Evolutionary conservation across 2,797 vertebrate genomes (phyloP), one percentile per base, ranked within the genome.

Genomic region (Phyllotis vaccarum): DNA sequence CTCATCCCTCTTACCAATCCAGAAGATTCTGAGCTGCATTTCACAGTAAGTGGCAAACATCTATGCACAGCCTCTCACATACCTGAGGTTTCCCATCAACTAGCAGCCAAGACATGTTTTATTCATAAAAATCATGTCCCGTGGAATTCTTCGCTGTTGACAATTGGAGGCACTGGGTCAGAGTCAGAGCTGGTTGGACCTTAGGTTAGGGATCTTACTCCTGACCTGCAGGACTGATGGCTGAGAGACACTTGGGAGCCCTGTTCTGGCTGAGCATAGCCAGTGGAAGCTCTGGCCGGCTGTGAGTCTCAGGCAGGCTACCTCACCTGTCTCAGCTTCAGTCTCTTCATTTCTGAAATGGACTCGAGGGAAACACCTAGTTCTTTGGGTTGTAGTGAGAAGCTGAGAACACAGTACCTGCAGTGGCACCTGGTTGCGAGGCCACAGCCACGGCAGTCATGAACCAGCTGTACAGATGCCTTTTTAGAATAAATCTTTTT

Each of bases 341-440:
- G 40, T 89, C 62, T 94, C 92, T 60, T 76, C 54, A 74, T 56
- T 80, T 93, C 24, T 76, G 66, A 83, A 93, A 70, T 72, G 88
- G 37, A 46, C 3, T 76, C 58, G 64, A 72, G 86, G 22, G 43
- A 68, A 52, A 56, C 5, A 12, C 12, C 66, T 27, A 2, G 10
- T 64, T 62, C 16, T 58, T n/a, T 3, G 5, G 27, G 3, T 12
- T n/a, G 56, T 89, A 29, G 0, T 64, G 49, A 49, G 56, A 9
- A 58, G 17, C n/a, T 31, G 52, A 58, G 19, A n/a, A 22, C 14
- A 29, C 12, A 16, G 19, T 37, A 14, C 11, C 5, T 86, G 79
- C 46, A 6, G 9, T 75, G 89, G 21, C 13, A 14, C 58, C 83
- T 40, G 27, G 31, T n/a, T 29, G 60, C 31, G 8, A 12, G 6